Evolutionary conservation across 2,888 invertebrate genomes (phyloP).

Genomic region (Lycophotia porphyrea): DNA sequence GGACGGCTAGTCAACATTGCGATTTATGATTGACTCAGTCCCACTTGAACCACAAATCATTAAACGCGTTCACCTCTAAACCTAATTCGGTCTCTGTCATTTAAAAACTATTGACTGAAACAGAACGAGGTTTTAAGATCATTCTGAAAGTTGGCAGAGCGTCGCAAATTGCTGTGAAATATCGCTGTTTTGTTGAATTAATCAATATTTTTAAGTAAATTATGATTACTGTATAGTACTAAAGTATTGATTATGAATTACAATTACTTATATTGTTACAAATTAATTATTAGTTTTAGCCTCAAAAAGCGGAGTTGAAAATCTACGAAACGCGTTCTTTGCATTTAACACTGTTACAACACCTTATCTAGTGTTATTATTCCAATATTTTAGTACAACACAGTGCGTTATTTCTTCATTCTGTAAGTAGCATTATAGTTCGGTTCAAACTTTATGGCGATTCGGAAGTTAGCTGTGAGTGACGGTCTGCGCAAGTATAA

Average conservation of each 20-base stretch:
- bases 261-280: no score
- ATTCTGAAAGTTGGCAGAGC: not conserved
- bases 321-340: no score
- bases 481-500: no score
- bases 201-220: not conserved
- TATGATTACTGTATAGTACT: not conserved
- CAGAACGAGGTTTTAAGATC: not conserved
- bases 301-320: no score
- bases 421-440: not conserved
- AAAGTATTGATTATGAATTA: not conserved
- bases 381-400: not conserved
- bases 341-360: not conserved
- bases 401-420: no score
- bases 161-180: not conserved
- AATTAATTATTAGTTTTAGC: no score
- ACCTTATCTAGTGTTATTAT: not conserved
- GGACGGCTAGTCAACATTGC: slow-evolving; percentile 53
- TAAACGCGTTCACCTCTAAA: not conserved
- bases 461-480: no score
- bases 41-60: not conserved
- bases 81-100: not conserved
- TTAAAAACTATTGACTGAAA: not conserved
- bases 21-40: slow-evolving; percentile 28
- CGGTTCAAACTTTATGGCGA: no score
- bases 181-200: not conserved